A percentile compares a stretch with the other conserved stretches of the same genome.
Evolutionary conservation across 2,113 vertebrate species (phyloP).

Genomic region (Mus musculus): DNA sequence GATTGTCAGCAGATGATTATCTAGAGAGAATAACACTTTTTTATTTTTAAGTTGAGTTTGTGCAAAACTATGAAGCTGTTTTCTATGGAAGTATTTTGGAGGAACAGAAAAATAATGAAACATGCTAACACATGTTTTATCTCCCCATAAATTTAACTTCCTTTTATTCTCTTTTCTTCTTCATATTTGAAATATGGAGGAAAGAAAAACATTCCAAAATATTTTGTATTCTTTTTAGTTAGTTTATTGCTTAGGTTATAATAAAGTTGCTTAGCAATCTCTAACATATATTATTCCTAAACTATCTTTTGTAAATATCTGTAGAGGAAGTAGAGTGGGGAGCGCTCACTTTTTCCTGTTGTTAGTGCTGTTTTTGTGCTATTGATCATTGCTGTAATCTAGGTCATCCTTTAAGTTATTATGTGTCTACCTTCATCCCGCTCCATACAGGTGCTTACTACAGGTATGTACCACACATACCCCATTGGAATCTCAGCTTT

Average conservation of each 20-base stretch:
- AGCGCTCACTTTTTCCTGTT: background rate
- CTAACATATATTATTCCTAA: background rate
- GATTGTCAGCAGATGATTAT: conserved; percentile 70
- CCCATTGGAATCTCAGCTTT: background rate
- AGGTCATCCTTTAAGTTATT: background rate
- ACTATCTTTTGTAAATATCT: background rate
- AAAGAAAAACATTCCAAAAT: background rate
- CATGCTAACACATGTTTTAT: conserved; percentile 30
- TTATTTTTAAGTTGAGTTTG: conserved; percentile 43
- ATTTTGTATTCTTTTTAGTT: background rate
- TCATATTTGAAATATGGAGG: background rate
- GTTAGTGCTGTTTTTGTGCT: background rate
- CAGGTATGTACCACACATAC: background rate
- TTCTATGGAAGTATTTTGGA: rapidly evolving
- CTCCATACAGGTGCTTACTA: background rate
- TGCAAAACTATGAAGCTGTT: conserved; percentile 63
- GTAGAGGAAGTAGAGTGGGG: background rate
- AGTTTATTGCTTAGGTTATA: background rate
- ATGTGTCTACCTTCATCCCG: background rate
- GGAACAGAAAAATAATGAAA: conserved; percentile 59
- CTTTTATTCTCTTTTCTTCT: background rate
- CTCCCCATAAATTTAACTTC: background rate
- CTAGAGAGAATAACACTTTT: background rate
- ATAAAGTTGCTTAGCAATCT: background rate
- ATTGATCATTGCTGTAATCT: too few species aligned